Evolutionary conservation across 2,797 vertebrate species (phyloP).

Genomic region (Protonibea diacanthus): DNA sequence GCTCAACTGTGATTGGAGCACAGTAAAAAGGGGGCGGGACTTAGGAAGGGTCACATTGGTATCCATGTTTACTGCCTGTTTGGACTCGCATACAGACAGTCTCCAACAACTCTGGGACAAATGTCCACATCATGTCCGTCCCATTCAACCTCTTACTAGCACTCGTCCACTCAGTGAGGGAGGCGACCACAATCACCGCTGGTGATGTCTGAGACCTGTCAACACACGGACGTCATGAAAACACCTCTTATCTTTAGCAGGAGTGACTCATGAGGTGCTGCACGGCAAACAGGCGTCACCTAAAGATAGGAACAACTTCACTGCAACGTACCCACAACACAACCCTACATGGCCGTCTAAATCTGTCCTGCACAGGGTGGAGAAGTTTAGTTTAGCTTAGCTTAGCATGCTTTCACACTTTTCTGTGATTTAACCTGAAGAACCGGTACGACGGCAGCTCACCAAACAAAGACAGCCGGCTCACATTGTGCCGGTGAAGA

Average conservation of each 20-base stretch:
- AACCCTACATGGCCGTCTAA: constrained; percentile 47
- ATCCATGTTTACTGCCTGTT: no score
- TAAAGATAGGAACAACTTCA: constrained; percentile 60
- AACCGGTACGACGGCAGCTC: constrained; percentile 32
- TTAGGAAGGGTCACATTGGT: no score
- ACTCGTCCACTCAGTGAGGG: neutral
- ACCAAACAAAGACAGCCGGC: constrained; percentile 27
- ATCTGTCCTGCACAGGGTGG: constrained; percentile 20
- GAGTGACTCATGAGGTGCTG: constrained; percentile 69
- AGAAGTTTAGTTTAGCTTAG: neutral
- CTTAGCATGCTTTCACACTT: no score
- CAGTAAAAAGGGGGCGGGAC: no score
- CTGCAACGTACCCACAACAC: constrained; percentile 27
- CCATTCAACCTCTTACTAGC: constrained; percentile 16
- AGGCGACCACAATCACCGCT: neutral
- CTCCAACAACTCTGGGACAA: no score
- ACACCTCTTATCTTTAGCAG: constrained; percentile 68
- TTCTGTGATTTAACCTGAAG: constrained; percentile 8
- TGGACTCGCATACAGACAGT: no score
- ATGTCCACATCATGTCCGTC: no score
- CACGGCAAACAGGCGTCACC: constrained; percentile 63
- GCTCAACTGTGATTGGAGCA: no score
- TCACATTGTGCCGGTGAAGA: neutral
- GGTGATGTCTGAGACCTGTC: constrained; percentile 24
- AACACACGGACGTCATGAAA: constrained; percentile 45